Evolutionary conservation across 2,113 vertebrate species (phyloP), one percentile per base, ranked within the genome.

Genomic region (Anoplopoma fimbria): DNA sequence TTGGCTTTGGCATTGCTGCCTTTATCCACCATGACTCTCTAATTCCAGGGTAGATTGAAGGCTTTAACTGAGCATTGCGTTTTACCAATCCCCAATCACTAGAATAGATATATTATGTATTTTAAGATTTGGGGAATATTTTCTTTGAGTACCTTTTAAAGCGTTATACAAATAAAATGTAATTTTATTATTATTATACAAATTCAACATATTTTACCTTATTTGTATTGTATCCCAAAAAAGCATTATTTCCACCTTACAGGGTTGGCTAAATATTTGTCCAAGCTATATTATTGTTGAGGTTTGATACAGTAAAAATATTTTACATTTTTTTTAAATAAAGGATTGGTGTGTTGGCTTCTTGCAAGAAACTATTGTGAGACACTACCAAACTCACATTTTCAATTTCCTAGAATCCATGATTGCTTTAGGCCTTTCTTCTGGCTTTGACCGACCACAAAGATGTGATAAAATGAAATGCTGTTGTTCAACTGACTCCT

Each of bases 1-100:
- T 83, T 67, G 77, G 86, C 51, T 81, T 85, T 85, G 78, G 78
- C 81, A 81, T 34, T 57, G 33, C 62, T 69, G 58, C 29, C 38
- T 80, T 80, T 78, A 77, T 86, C 34, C 75, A 78, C 49, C 57
- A 53, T 86, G 49, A 82, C 72, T 70, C 55, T 77, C 58, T 34
- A 42, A 10, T 89, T 69, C 51, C 31, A 75, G 13, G 38, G 2
- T 14, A 58, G 72, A 69, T 49, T 80, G n/a, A 69, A 27, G 31
- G 45, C 31, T 60, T 21, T 14, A 69, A 36, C 15, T 17, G 79
- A 80, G 21, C 12, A 9, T 25, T 29, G 61, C 60, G 36, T 62
- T 58, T 77, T 29, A 80, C 31, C 60, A 58, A 62, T n/a, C 13
- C 65, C 6, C 21, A 49, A n/a, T 14, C 5, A 55, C 23, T 25